Conservation (phyloP, 2,888 invertebrate genomes). For the Hirtodrosophila duncani region DNA sequence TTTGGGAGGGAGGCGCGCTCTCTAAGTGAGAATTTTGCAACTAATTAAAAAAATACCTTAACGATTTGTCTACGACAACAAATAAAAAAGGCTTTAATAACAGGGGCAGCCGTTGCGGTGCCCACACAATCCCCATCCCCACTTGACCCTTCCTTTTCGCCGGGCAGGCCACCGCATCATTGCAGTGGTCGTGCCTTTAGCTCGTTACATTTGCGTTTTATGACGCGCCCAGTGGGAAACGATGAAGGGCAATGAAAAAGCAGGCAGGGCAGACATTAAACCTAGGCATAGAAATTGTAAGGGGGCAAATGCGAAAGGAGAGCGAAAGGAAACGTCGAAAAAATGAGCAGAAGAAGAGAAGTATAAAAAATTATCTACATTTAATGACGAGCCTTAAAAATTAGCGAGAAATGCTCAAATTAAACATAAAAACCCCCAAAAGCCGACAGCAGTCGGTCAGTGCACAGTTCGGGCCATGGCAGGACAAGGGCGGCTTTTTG, state of each 20-base stretch:
- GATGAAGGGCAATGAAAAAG: slow-evolving; percentile 25
- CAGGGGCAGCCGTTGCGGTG: slow-evolving; percentile 7
- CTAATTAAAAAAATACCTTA: slow-evolving; percentile 60
- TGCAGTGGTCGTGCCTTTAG: slow-evolving; percentile 33
- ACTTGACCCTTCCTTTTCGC: slow-evolving; percentile 8
- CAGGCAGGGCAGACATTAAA: slow-evolving; percentile 10
- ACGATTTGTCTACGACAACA: slow-evolving; percentile 40
- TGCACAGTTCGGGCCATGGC: background rate
- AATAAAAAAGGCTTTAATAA: slow-evolving; percentile 57
- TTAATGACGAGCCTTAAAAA: slow-evolving; percentile 70
- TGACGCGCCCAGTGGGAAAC: slow-evolving; percentile 52
- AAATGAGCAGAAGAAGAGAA: slow-evolving; percentile 30
- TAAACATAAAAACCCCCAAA: slow-evolving; percentile 56
- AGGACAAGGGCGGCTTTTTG: slow-evolving; percentile 5
- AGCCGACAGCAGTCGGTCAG: slow-evolving; percentile 8
- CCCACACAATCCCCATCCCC: background rate
- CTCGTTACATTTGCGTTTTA: slow-evolving; percentile 68
- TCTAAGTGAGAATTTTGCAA: slow-evolving; percentile 41
- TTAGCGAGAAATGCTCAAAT: slow-evolving; percentile 72
- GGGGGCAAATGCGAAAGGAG: slow-evolving; percentile 26
- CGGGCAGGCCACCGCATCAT: background rate
- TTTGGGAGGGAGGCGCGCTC: slow-evolving; percentile 21
- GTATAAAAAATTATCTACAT: slow-evolving; percentile 73
- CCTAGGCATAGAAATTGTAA: slow-evolving; percentile 32
- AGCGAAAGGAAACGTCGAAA: background rate